These are phyloP conservation scores for Stichopus horrens DNA, from an alignment of 53 echinoderm and acorn worm species.

Conservation along the genomic window DNA sequence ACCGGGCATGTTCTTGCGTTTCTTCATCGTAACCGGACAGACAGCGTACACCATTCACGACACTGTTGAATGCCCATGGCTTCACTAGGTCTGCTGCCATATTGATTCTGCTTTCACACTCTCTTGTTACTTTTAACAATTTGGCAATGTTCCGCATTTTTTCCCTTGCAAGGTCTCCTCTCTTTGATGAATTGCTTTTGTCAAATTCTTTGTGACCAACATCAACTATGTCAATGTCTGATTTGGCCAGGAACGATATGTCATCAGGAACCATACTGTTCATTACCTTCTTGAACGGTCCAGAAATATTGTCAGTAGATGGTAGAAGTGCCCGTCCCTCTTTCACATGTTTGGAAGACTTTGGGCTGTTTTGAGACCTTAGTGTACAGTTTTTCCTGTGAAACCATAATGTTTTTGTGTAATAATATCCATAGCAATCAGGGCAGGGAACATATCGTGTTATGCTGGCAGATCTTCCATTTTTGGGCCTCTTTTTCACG, in stretches of 20 bases:
- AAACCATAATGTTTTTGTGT: constrained; percentile 16
- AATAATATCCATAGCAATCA: constrained; percentile 46
- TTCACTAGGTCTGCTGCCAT: constrained; percentile 47
- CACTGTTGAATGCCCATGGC: constrained; percentile 22
- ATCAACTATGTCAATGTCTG: constrained; percentile 52
- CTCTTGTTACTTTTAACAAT: constrained; percentile 30
- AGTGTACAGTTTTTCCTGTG: constrained; percentile 35
- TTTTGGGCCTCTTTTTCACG: constrained; percentile 40
- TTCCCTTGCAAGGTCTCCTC: constrained; percentile 30
- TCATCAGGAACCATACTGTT: not conserved
- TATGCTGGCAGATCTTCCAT: not conserved
- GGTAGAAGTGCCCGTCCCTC: constrained; percentile 18
- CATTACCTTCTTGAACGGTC: not conserved
- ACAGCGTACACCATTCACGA: constrained; percentile 2
- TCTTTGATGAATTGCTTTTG: constrained; percentile 45
- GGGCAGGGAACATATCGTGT: constrained; percentile 31
- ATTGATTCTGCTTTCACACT: constrained; percentile 8
- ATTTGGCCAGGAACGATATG: constrained; percentile 5
- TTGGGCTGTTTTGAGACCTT: not conserved
- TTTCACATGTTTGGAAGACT: not conserved
- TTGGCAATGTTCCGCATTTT: constrained; percentile 48
- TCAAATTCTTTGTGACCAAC: constrained; percentile 47
- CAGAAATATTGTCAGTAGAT: not conserved
- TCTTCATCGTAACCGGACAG: constrained; percentile 46
- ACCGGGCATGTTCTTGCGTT: constrained; percentile 16